phyloP scores from a whole-genome alignment of 2,797 vertebrate species.

The Oceanodroma leucorhoa region DNA sequence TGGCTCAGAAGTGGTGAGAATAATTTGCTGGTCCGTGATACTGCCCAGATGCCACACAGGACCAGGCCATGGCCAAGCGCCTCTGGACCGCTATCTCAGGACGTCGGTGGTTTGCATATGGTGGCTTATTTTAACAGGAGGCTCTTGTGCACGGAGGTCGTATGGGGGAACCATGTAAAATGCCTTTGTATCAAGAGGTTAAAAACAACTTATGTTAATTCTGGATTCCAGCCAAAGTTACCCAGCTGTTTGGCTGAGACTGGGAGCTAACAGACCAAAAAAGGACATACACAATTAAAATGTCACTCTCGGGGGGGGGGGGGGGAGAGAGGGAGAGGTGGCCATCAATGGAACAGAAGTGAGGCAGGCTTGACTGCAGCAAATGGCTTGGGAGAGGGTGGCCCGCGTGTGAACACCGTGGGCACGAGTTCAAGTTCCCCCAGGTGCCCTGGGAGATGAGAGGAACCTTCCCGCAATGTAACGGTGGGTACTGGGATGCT shows the following conservation, averaged over 20 bases:
- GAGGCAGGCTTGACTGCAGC: background rate
- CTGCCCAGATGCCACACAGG: background rate
- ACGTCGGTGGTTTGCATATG: rapidly evolving
- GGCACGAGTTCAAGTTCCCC: background rate
- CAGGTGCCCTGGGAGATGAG: background rate
- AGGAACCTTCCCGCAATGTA: background rate
- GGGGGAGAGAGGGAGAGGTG: background rate
- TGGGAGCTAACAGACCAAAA: background rate
- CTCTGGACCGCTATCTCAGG: background rate
- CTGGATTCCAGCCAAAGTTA: background rate
- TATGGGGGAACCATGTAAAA: background rate
- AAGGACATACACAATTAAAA: background rate
- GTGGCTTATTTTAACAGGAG: background rate
- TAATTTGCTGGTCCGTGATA: background rate
- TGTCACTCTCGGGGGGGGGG: background rate
- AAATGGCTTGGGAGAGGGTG: background rate
- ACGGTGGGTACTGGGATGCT: background rate
- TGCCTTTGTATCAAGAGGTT: background rate
- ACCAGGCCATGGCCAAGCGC: background rate
- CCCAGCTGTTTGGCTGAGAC: background rate
- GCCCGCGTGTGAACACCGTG: background rate
- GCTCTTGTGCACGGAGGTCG: background rate
- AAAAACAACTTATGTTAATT: conserved; percentile 8
- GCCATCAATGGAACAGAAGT: background rate
- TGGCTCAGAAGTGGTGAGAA: background rate